A percentile compares a stretch with the other conserved stretches of the same genome.
These are phyloP conservation scores for Holothuria leucospilota DNA, from an alignment of 53 echinoderm and acorn worm genomes.

Conservation along the genomic window DNA sequence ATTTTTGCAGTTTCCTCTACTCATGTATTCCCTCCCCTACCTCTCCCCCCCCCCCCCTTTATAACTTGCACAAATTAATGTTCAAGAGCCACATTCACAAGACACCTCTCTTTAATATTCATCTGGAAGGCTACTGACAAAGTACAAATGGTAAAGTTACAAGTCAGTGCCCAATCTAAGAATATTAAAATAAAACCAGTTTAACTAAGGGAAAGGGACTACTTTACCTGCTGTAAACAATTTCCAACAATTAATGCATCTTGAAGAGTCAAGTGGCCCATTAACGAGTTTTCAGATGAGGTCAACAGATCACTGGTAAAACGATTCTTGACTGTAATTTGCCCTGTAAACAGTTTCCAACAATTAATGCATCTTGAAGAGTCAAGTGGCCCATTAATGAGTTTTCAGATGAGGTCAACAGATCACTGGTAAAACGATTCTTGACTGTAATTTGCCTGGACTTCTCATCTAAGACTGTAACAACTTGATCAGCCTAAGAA, in stretches of 20 bases:
- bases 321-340: slow-evolving; percentile 79
- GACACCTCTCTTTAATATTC: no score
- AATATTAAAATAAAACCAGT: no score
- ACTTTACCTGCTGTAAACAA: slow-evolving; percentile 87
- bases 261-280: slow-evolving; percentile 84
- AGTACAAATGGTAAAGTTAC: no score
- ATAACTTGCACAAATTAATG: no score
- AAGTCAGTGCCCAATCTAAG: no score
- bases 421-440: slow-evolving; percentile 76
- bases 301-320: slow-evolving; percentile 79
- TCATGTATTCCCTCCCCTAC: no score
- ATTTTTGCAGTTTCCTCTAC: no score
- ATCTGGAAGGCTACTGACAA: no score
- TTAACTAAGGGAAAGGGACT: no score
- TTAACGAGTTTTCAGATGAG: slow-evolving; percentile 68
- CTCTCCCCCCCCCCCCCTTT: no score
- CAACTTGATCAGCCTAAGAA: slow-evolving; percentile 88
- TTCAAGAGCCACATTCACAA: no score
- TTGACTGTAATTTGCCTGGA: slow-evolving; percentile 77
- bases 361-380: slow-evolving; percentile 91
- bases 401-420: slow-evolving; percentile 73
- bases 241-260: slow-evolving; percentile 97
- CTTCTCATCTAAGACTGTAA: slow-evolving; percentile 88
- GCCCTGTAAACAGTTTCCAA: slow-evolving; percentile 91
- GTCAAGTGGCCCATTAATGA: slow-evolving; percentile 81